These are phyloP conservation scores for Bombus breviceps DNA, from an alignment of 1,140 invertebrate species.

Conservation along the genomic window DNA sequence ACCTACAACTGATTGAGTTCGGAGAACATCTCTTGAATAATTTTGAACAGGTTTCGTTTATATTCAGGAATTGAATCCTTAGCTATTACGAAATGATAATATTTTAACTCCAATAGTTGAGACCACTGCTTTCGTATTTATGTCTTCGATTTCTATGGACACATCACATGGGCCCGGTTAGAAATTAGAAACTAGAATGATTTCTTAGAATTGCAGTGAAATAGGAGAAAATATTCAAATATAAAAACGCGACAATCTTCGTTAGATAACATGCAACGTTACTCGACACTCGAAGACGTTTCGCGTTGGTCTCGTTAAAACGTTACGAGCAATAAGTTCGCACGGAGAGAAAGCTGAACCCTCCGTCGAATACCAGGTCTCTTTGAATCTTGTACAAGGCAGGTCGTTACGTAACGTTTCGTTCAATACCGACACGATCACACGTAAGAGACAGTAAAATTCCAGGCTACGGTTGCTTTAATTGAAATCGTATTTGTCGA, in stretches of 20 bases:
- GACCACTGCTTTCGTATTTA: too few species aligned
- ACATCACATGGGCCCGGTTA: too few species aligned
- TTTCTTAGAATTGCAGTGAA: not conserved
- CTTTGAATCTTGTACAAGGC: conserved; percentile 61
- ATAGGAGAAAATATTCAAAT: not conserved
- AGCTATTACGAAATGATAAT: not conserved
- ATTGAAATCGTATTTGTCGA: conserved; percentile 38
- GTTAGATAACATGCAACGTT: not conserved
- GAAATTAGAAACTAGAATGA: too few species aligned
- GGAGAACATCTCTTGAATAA: not conserved
- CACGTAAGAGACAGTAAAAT: conserved; percentile 37
- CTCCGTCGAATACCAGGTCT: conserved; percentile 45
- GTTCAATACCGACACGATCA: conserved; percentile 56
- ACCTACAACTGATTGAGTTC: not conserved
- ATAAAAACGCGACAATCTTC: not conserved
- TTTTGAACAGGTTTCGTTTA: not conserved
- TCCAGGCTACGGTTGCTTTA: not conserved
- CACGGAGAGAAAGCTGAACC: conserved; percentile 70
- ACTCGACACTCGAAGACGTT: conserved; percentile 23
- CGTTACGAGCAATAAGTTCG: conserved; percentile 60
- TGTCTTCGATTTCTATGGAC: too few species aligned
- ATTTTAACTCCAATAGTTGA: not conserved
- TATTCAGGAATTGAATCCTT: not conserved
- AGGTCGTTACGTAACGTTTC: conserved; percentile 67
- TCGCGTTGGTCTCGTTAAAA: conserved; percentile 62